A percentile compares a stretch with the other conserved stretches of the same genome.
Conservation (phyloP, 2,113 vertebrate genomes). For the Thamnophis sirtalis region DNA sequence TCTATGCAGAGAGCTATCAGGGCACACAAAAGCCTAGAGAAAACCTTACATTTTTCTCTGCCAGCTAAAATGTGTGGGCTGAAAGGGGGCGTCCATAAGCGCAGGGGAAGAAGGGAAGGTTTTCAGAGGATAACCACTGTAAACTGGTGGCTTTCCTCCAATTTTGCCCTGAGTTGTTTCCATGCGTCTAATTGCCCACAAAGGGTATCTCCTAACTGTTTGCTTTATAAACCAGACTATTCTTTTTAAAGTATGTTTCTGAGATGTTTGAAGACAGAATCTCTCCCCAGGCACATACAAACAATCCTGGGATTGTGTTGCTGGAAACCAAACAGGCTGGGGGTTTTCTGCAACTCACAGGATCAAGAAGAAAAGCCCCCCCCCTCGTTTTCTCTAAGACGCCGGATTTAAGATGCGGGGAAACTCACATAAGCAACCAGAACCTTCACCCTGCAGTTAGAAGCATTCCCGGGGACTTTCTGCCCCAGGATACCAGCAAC, state of each 20-base stretch:
- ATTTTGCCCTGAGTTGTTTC: neutral
- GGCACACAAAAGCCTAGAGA: neutral
- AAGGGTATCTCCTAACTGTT: neutral
- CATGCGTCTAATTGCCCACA: neutral
- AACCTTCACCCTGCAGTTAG: neutral
- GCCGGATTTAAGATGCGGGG: neutral
- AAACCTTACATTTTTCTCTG: neutral
- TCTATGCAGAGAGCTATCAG: neutral
- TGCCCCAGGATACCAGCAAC: neutral
- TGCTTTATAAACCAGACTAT: neutral
- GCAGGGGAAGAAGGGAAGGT: too few relatives aligned
- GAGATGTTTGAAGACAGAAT: neutral
- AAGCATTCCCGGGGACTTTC: constrained; percentile 54
- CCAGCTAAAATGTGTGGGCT: neutral
- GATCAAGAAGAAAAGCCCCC: neutral
- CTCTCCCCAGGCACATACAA: neutral
- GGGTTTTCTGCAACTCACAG: neutral
- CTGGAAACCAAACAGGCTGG: neutral
- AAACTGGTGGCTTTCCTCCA: neutral
- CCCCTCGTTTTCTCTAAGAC: neutral
- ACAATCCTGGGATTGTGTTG: neutral
- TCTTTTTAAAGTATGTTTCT: neutral
- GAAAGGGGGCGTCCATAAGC: too few relatives aligned
- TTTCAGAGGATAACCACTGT: neutral
- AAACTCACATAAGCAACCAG: neutral